A percentile compares a stretch with the other conserved stretches of the same genome.
Conservation (phyloP, 2,797 vertebrate genomes). For the Ctenopoma multispine region DNA sequence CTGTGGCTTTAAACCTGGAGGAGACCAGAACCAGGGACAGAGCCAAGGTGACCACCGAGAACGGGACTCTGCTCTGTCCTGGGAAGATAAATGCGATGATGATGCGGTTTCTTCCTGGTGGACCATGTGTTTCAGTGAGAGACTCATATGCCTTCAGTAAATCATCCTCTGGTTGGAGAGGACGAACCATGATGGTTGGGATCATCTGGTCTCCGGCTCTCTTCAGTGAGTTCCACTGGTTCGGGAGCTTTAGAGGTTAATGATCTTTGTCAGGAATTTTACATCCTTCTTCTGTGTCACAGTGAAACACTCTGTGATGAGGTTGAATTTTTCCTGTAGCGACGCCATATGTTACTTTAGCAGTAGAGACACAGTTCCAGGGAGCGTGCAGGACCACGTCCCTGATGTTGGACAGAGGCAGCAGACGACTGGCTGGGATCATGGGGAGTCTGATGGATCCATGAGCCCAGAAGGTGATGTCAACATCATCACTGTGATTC, state of each 20-base stretch:
- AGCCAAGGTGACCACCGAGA: neutral
- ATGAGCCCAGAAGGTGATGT: conserved; percentile 42
- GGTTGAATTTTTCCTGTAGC: conserved; percentile 17
- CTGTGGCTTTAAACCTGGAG: too few species aligned
- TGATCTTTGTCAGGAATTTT: rapidly evolving
- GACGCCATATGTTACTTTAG: neutral
- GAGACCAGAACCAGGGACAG: too few species aligned
- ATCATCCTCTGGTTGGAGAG: neutral
- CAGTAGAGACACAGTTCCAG: conserved; percentile 27
- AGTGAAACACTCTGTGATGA: neutral
- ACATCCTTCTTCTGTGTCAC: rapidly evolving
- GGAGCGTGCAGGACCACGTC: conserved; percentile 42
- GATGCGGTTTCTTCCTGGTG: conserved; percentile 3
- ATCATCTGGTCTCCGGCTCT: neutral
- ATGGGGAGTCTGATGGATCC: neutral
- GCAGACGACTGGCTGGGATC: conserved; percentile 29
- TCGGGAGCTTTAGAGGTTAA: neutral
- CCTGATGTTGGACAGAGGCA: conserved; percentile 15
- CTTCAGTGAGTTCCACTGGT: conserved; percentile 34
- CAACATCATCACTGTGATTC: neutral
- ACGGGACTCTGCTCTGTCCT: neutral
- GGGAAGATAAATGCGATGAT: conserved; percentile 8
- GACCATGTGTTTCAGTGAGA: neutral
- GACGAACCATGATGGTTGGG: conserved; percentile 7
- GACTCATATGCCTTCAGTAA: rapidly evolving